Evolutionary conservation across 2,113 vertebrate genomes (phyloP).

Genomic region (Syngnathus scovelli): DNA sequence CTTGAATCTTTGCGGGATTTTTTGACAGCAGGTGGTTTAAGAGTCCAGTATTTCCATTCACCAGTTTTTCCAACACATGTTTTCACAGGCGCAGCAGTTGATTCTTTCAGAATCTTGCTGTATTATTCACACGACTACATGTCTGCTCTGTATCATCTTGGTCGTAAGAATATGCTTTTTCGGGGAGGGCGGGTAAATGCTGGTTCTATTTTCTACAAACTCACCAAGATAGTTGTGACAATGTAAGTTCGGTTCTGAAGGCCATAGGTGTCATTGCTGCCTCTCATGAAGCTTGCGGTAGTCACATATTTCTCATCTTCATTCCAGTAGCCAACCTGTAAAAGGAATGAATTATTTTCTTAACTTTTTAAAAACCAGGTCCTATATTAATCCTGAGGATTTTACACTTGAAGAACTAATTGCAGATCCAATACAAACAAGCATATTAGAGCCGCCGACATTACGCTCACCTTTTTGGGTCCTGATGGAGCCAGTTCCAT

Average conservation of each 20-base stretch:
- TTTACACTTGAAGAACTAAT: neutral
- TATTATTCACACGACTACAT: too few relatives aligned
- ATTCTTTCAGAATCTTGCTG: too few relatives aligned
- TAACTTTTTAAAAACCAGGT: neutral
- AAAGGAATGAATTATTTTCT: constrained; percentile 4
- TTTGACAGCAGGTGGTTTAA: too few relatives aligned
- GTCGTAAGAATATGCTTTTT: too few relatives aligned
- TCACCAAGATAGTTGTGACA: constrained; percentile 95
- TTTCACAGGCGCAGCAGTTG: too few relatives aligned
- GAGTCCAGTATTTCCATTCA: too few relatives aligned
- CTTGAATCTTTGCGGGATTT: neutral
- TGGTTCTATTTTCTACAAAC: constrained; percentile 38
- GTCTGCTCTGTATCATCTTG: too few relatives aligned
- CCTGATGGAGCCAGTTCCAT: constrained; percentile 91
- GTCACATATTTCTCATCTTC: constrained; percentile 94
- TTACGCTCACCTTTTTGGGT: constrained; percentile 82
- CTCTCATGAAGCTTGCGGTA: constrained; percentile 76
- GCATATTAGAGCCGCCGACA: neutral
- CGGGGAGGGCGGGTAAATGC: too few relatives aligned
- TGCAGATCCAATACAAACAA: neutral
- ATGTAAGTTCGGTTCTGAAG: constrained; percentile 95
- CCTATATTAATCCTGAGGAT: neutral
- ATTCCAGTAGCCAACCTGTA: constrained; percentile 95
- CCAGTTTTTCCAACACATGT: too few relatives aligned
- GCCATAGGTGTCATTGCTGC: constrained; percentile 82